Evolutionary conservation across 2,113 vertebrate species (phyloP).

Genomic region (Psophia crepitans): DNA sequence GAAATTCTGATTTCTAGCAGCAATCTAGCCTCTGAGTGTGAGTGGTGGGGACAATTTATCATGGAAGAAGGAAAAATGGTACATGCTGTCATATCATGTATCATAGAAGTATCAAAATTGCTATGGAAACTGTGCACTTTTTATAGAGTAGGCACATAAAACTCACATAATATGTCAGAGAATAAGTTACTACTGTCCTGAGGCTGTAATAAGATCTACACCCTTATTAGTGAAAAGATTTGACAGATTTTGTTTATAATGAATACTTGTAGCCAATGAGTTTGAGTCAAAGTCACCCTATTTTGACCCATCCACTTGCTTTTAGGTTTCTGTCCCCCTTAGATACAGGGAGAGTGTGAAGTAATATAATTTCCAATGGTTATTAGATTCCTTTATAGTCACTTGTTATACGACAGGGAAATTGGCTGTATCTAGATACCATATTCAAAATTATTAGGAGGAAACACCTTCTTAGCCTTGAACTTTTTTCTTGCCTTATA

Average conservation of each 20-base stretch:
- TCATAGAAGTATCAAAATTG: slow-evolving; percentile 71
- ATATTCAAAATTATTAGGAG: slow-evolving; percentile 36
- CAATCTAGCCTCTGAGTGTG: not conserved
- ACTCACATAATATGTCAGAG: slow-evolving; percentile 78
- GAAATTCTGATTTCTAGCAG: slow-evolving; percentile 45
- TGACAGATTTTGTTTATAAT: slow-evolving; percentile 78
- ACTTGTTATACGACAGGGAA: slow-evolving; percentile 29
- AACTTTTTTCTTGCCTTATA: not conserved
- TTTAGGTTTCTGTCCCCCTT: slow-evolving; percentile 16
- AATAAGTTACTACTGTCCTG: slow-evolving; percentile 79
- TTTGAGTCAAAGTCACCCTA: slow-evolving; percentile 51
- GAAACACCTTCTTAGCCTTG: not conserved
- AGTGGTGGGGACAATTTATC: slow-evolving; percentile 49
- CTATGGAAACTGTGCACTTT: slow-evolving; percentile 78
- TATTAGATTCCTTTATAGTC: slow-evolving; percentile 47
- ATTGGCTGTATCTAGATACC: not conserved
- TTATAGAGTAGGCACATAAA: slow-evolving; percentile 76
- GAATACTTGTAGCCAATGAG: slow-evolving; percentile 64
- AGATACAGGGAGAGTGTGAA: not conserved
- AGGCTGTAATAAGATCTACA: slow-evolving; percentile 77
- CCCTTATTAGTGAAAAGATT: slow-evolving; percentile 75
- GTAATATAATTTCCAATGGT: slow-evolving; percentile 16
- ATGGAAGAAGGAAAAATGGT: slow-evolving; percentile 56
- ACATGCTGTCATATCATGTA: slow-evolving; percentile 65
- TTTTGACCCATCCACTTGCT: slow-evolving; percentile 60